Conservation (phyloP, 2,888 invertebrate genomes). For the Eurois occulta region DNA sequence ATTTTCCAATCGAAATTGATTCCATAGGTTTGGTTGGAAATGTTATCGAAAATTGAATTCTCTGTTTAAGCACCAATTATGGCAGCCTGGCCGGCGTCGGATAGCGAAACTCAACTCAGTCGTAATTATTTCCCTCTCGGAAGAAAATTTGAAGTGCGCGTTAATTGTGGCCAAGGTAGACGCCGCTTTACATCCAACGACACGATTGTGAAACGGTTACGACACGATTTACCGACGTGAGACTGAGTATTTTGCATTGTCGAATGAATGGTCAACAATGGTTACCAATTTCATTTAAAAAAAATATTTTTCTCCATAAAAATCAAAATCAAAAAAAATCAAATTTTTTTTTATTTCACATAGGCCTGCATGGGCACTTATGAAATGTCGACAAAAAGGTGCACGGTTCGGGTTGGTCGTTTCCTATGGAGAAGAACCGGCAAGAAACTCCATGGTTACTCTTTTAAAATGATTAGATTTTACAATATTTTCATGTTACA, state of each 20-base stretch:
- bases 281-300: neutral
- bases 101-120: conserved; percentile 85
- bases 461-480: no score
- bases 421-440: no score
- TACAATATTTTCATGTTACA: no score
- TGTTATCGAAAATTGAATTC: conserved; percentile 76
- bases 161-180: conserved; percentile 79
- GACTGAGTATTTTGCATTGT: neutral
- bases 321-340: no score
- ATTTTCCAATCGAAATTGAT: conserved; percentile 52
- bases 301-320: neutral
- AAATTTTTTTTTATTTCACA: no score
- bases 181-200: conserved; percentile 48
- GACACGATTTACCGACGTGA: conserved; percentile 30
- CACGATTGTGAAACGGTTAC: conserved; percentile 45
- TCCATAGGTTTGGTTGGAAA: conserved; percentile 53
- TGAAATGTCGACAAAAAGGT: no score
- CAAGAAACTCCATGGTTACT: no score
- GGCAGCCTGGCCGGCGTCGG: conserved; percentile 75
- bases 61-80: conserved; percentile 86
- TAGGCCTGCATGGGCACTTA: no score
- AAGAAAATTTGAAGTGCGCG: conserved; percentile 83
- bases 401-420: no score
- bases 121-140: conserved; percentile 85
- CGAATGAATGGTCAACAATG: neutral